Base-by-base conservation (phyloP, 2,797 vertebrate species). In the Taeniopygia guttata region DNA sequence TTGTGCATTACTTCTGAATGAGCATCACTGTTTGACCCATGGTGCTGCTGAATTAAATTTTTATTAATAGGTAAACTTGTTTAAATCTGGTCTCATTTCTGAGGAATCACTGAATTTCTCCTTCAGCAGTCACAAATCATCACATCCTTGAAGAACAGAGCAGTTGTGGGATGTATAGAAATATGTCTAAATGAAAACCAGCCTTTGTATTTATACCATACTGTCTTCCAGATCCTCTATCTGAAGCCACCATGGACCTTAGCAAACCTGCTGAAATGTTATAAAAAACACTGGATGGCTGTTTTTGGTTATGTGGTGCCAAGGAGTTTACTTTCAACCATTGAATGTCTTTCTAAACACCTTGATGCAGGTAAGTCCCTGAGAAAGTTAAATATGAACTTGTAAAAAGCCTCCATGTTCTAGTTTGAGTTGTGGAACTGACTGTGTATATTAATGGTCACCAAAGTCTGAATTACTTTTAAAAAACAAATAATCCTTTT, bases 281-380 rank as follows among this genome's bases (percentile, higher is more conserved):
- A 99, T 16, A 98, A 97, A 94, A 99, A 99, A 87, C 99, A 99
- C 95, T 99, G 99, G 99, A 75, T 99, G 59, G 98, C 99, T 95
- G 99, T 99, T 32, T 99, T 99, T 97, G 99, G 99, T 73, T 94
- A 94, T 20, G 32, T 99, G 59, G 97, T 98, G 93, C 97, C 98
- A 72, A 98, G 99, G 58, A 96, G 55, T 32, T 97, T 98, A 42
- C 96, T 97, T 69, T 89, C 98, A 91, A 97, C 96, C 7, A 78
- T 99, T 95, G 97, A 97, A 69, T 97, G 91, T 88, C 98, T 99
- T 58, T 97, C 97, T 49, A 43, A 97, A 68, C 98, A 97, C 95
- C 97, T 99, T 29, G 97, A 68, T 95, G 97, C 98, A 97, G 98
- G 99, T 99, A 97, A 81, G 32, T 89, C 32, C 88, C 89, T 29